These are phyloP conservation scores for Chrysomela aeneicollis DNA, from an alignment of 2,888 invertebrate species.

Conservation along the genomic window DNA sequence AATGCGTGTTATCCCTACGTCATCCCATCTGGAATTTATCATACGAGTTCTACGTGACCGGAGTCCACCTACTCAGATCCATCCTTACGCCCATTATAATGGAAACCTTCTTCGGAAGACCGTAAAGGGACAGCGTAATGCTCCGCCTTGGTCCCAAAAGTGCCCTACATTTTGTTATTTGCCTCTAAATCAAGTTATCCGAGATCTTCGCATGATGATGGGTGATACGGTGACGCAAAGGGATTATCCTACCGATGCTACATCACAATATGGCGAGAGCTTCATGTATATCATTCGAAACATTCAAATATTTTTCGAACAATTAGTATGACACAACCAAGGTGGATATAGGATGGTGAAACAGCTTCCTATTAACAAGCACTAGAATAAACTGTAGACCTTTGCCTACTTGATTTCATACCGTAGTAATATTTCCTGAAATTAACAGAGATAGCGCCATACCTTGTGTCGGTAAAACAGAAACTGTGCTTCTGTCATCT, in stretches of 20 bases:
- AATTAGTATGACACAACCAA: too few species aligned
- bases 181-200: constrained; percentile 31
- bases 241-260: neutral
- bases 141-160: constrained; percentile 29
- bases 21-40: constrained; percentile 30
- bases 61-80: constrained; percentile 19
- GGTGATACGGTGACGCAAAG: neutral
- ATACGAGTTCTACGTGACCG: constrained; percentile 30
- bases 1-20: constrained; percentile 12
- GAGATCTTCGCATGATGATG: constrained; percentile 19
- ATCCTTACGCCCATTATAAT: constrained; percentile 18
- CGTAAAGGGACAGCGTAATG: constrained; percentile 34
- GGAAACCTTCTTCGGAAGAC: constrained; percentile 25
- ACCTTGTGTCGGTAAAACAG: too few species aligned
- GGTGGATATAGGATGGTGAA: too few species aligned
- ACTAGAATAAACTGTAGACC: too few species aligned
- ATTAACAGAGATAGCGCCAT: too few species aligned
- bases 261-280: neutral
- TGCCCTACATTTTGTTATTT: constrained; percentile 35
- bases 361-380: too few species aligned
- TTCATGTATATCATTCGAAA: too few species aligned
- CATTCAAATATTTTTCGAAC: too few species aligned
- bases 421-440: too few species aligned
- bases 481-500: too few species aligned
- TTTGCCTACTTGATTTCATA: too few species aligned